These are phyloP conservation scores for Epizoanthus fatuus DNA, from an alignment of 92 coral and sea anemone species.

Conservation along the genomic window DNA sequence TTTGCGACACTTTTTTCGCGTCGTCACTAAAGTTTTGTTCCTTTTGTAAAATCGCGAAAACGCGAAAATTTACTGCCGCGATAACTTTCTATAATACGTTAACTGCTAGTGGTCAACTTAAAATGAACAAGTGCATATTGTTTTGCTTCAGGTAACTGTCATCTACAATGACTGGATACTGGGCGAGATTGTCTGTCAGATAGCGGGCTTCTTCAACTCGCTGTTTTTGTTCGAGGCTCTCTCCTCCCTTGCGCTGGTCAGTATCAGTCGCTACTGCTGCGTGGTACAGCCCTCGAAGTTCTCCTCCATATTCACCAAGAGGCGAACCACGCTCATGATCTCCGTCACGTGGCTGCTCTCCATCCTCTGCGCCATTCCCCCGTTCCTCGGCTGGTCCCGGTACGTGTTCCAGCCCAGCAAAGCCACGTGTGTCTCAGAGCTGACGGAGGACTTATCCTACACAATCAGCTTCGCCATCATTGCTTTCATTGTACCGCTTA, in stretches of 20 bases:
- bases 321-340: slow-evolving; percentile 72
- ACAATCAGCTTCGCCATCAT: slow-evolving; percentile 70
- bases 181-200: slow-evolving; percentile 60
- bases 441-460: slow-evolving; percentile 67
- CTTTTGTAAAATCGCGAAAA: no score
- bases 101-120: no score
- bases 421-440: slow-evolving; percentile 72
- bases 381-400: slow-evolving; percentile 77
- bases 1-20: no score
- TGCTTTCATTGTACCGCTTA: slow-evolving; percentile 73
- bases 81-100: no score
- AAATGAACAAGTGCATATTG: neutral
- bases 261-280: slow-evolving; percentile 85
- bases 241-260: slow-evolving; percentile 83
- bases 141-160: slow-evolving; percentile 28
- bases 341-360: slow-evolving; percentile 78
- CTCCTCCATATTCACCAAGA: slow-evolving; percentile 74
- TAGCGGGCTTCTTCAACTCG: slow-evolving; percentile 83
- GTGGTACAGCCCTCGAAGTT: slow-evolving; percentile 82
- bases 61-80: no score
- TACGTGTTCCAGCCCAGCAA: slow-evolving; percentile 66
- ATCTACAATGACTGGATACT: slow-evolving; percentile 60
- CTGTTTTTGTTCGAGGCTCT: slow-evolving; percentile 83
- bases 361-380: slow-evolving; percentile 77
- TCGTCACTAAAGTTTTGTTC: no score